phyloP scores from a whole-genome alignment of 2,113 vertebrate genomes.

The Prunella himalayana region DNA sequence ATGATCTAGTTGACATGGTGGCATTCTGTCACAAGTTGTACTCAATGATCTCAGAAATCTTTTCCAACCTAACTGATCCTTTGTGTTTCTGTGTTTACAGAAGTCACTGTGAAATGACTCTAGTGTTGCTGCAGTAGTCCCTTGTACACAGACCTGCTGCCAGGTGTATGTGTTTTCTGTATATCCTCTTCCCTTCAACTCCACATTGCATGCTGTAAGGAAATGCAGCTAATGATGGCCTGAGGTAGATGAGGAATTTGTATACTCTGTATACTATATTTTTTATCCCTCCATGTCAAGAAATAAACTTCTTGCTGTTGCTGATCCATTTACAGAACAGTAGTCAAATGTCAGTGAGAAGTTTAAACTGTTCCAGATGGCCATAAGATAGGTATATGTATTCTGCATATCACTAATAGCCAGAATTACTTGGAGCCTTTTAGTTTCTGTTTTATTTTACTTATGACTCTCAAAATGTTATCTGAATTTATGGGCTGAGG shows the following conservation, averaged over 20 bases:
- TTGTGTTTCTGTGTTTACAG: not conserved
- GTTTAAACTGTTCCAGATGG: not conserved
- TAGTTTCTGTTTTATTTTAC: not conserved
- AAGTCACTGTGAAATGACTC: not conserved
- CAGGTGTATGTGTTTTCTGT: not conserved
- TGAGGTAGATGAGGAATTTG: not conserved
- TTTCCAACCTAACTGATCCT: not conserved
- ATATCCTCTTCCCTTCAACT: not conserved
- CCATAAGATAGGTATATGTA: not conserved
- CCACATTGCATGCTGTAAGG: not conserved
- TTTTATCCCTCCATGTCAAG: not conserved
- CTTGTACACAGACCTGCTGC: not conserved
- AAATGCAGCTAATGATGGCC: not conserved
- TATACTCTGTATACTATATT: not conserved
- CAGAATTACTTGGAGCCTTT: slow-evolving; percentile 29
- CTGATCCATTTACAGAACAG: not conserved
- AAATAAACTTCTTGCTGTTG: not conserved
- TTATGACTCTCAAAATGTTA: not conserved
- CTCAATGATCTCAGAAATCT: not conserved
- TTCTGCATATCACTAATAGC: not conserved
- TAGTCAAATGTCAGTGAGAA: not conserved
- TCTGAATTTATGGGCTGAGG: slow-evolving; percentile 24
- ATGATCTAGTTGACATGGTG: not conserved
- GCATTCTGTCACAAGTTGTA: not conserved
- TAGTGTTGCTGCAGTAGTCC: not conserved